Base-by-base conservation (phyloP, 2,888 invertebrate species). In the Eubasilissa splendida region DNA sequence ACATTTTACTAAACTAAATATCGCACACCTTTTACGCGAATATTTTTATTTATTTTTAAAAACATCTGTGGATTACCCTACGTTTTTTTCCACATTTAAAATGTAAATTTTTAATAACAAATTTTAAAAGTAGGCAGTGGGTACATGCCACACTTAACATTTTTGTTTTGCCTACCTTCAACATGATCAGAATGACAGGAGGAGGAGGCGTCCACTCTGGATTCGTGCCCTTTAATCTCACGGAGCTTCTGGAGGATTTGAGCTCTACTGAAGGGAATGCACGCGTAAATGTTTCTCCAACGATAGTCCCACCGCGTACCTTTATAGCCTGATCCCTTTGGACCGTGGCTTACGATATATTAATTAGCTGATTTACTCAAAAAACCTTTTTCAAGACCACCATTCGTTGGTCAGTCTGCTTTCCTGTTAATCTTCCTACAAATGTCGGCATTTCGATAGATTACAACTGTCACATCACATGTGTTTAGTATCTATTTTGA, bases 211-310 rank as follows among this genome's bases (percentile, higher is more conserved):
- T 76, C 60, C 75, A 63, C 75, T 60, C 63, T 50, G 75, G 63
- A 59, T 70, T 76, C 63, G 60, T 76, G 42, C 63, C 75, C 31
- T 76, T 52, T 63, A 76, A 76, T 76, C 75, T 76, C 60, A 14
- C 53, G 50, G 53, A 31, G 50, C 63, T 33, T 5, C 42, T 1
- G 11, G 12, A 22, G 71, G 68, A 68, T 68, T 42, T 50, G 14
- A 68, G 52, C 42, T 50, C 50, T 14, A 50, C 3, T 8, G 14
- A 52, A 52, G 42, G 63, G 63, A 63, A n/a, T 68, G 52, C 14
- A 42, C 50, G 14, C 10, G 68, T 2, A 68, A 52, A 68, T 68
- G 68, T 68, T 50, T 50, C 52, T 14, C 14, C n/a, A 33, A 31
- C 68, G 14, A 52, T 42, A 68, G 22, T 10, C 14, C 5, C 33